These are phyloP conservation scores for Macrophya alboannulata DNA, from an alignment of 2,888 invertebrate species.

Conservation along the genomic window DNA sequence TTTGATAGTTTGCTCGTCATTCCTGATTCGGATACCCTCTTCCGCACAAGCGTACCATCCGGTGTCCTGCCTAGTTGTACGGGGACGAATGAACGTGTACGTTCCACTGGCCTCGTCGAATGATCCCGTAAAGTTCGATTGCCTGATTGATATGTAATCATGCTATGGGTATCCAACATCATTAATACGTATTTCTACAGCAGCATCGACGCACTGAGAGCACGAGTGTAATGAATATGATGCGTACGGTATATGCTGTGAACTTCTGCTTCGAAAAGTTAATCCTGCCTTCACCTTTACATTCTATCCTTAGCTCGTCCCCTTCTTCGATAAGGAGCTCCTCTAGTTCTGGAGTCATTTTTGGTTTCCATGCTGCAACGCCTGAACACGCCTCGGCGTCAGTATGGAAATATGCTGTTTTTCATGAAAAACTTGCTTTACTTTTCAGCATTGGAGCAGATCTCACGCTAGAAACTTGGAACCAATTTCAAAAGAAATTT, in stretches of 20 bases:
- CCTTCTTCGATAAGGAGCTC: constrained; percentile 19
- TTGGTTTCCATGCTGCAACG: neutral
- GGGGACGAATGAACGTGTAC: constrained; percentile 57
- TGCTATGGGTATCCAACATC: neutral
- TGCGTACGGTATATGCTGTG: neutral
- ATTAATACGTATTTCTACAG: neutral
- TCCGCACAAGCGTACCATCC: constrained; percentile 76
- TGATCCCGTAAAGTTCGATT: neutral
- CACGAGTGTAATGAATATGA: neutral
- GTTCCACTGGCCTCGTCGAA: neutral
- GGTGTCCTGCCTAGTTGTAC: constrained; percentile 71
- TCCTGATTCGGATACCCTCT: constrained; percentile 58
- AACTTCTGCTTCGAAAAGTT: constrained; percentile 1
- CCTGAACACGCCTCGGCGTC: neutral
- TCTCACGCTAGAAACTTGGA: too few species aligned
- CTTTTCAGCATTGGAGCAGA: too few species aligned
- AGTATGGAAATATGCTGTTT: too few species aligned
- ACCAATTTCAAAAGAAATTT: too few species aligned
- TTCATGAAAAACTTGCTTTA: too few species aligned
- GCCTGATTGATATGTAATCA: neutral
- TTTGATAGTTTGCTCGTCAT: constrained; percentile 59
- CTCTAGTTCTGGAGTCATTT: neutral
- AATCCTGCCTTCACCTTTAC: constrained; percentile 31
- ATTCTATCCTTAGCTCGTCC: constrained; percentile 17
- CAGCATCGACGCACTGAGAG: neutral